Conservation (phyloP, 2,797 vertebrate species). For the Oophaga sylvatica region DNA sequence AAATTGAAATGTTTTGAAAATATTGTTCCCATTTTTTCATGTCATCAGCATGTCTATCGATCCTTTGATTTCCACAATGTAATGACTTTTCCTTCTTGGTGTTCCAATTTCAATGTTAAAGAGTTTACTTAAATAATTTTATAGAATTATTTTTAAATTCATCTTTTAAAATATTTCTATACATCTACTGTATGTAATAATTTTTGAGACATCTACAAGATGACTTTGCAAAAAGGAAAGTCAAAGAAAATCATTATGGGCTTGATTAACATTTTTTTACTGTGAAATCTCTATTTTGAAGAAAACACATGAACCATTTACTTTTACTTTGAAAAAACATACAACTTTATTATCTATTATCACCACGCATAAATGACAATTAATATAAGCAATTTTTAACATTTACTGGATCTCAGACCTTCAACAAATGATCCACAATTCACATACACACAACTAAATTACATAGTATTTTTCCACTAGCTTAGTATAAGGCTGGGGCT, state of each 20-base stretch:
- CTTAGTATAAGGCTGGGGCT: constrained; percentile 7
- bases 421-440: constrained; percentile 2
- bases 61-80: no score
- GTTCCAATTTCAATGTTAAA: no score
- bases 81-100: no score
- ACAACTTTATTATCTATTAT: constrained; percentile 42
- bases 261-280: background rate
- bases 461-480: constrained; percentile 13
- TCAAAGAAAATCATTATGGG: background rate
- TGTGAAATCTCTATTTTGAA: background rate
- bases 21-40: no score
- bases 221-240: background rate
- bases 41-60: no score
- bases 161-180: no score
- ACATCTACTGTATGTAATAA: no score
- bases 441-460: background rate
- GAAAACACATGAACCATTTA: background rate
- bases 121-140: no score
- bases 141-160: no score
- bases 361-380: constrained; percentile 36
- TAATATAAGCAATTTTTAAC: constrained; percentile 20
- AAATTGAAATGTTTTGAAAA: no score
- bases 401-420: background rate
- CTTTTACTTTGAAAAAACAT: constrained; percentile 50
- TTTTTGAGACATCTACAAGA: no score